These are phyloP conservation scores for Terrapene triunguis DNA, from an alignment of 2,113 vertebrate species.

Conservation along the genomic window DNA sequence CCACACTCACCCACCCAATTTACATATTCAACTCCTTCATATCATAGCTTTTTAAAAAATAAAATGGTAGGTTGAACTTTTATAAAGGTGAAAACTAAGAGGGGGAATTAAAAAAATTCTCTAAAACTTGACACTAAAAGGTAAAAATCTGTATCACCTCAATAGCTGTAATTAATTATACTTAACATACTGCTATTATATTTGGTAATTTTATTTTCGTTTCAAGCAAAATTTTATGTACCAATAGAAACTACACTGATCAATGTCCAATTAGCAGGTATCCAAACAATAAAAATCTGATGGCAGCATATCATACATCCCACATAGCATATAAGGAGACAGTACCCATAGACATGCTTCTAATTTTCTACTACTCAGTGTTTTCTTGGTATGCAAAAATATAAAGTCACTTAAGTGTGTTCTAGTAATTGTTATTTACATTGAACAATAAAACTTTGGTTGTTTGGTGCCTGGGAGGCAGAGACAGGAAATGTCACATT, in stretches of 20 bases:
- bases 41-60: background rate
- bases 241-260: background rate
- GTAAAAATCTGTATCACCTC: background rate
- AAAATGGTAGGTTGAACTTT: constrained; percentile 16
- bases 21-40: background rate
- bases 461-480: fast-evolving
- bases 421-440: background rate
- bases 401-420: background rate
- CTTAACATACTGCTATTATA: background rate
- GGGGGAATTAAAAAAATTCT: background rate
- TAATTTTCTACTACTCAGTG: background rate
- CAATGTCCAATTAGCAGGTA: background rate
- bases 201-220: constrained; percentile 11
- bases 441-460: background rate
- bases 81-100: constrained; percentile 3
- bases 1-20: background rate
- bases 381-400: background rate
- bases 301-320: background rate
- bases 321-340: constrained; percentile 8
- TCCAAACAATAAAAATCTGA: constrained; percentile 12
- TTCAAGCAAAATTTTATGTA: constrained; percentile 5
- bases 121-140: background rate
- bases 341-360: background rate
- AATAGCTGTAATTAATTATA: background rate
- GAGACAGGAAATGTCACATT: background rate